phyloP scores from a whole-genome alignment of 1,140 invertebrate species.

The Zaprionus lachaisei region DNA sequence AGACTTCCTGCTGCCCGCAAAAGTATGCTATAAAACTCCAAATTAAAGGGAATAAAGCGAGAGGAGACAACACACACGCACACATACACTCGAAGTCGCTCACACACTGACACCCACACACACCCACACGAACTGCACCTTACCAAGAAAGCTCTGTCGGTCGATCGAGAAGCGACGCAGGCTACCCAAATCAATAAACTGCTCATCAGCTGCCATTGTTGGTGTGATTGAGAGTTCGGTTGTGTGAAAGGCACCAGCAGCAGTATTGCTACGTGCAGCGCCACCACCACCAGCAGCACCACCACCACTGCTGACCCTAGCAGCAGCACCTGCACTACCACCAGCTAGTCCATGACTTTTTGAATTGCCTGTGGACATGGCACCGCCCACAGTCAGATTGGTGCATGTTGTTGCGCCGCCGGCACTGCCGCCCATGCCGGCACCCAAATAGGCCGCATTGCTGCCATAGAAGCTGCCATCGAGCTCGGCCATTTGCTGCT shows the following conservation, averaged over 20 bases:
- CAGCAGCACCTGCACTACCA: slow-evolving; percentile 31
- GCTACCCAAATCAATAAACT: slow-evolving; percentile 83
- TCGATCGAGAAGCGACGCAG: slow-evolving; percentile 82
- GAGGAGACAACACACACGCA: not conserved
- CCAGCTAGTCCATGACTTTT: slow-evolving; percentile 21
- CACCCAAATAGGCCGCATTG: slow-evolving; percentile 74
- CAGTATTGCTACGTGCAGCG: slow-evolving; percentile 33
- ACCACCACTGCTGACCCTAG: slow-evolving; percentile 1
- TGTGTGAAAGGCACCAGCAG: slow-evolving; percentile 65
- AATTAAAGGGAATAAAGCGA: not conserved
- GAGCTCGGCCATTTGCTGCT: slow-evolving; percentile 82
- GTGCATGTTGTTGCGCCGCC: slow-evolving; percentile 70
- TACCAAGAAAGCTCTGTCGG: slow-evolving; percentile 84
- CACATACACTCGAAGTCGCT: not conserved
- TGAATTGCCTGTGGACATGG: slow-evolving; percentile 8
- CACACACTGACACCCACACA: slow-evolving; percentile 2
- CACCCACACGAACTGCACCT: slow-evolving; percentile 43
- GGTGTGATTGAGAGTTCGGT: slow-evolving; percentile 82
- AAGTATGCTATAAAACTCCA: not conserved
- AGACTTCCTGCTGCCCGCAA: not conserved
- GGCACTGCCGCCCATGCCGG: slow-evolving; percentile 69
- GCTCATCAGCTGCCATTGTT: slow-evolving; percentile 77
- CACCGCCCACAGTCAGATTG: slow-evolving; percentile 63
- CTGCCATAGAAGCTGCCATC: slow-evolving; percentile 78
- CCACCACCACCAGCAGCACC: slow-evolving; percentile 12